phyloP scores from a whole-genome alignment of 1,140 invertebrate species.

The Trichonephila inaurata region DNA sequence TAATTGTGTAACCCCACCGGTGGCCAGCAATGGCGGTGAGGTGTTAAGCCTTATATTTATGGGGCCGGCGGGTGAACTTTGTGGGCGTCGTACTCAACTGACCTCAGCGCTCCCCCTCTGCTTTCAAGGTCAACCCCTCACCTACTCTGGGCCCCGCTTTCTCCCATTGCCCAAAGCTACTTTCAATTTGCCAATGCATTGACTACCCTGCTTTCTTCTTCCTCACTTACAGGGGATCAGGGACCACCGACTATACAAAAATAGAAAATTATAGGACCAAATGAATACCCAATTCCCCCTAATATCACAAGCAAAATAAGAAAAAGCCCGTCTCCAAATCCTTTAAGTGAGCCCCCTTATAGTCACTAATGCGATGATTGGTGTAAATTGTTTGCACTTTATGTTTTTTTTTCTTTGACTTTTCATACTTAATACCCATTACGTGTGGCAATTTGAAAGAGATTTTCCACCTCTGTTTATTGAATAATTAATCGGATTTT shows the following conservation, averaged over 20 bases:
- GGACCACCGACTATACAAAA: not conserved
- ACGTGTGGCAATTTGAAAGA: not conserved
- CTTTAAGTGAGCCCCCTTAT: not conserved
- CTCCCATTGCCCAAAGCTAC: constrained; percentile 21
- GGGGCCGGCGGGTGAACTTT: constrained; percentile 45
- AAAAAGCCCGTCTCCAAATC: not conserved
- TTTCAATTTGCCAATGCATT: constrained; percentile 63
- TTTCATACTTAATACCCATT: not conserved
- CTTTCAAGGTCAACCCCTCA: constrained; percentile 67
- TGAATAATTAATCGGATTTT: not conserved
- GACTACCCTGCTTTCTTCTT: constrained; percentile 10
- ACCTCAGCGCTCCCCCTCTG: constrained; percentile 33
- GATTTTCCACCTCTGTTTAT: not conserved
- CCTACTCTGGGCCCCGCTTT: not conserved
- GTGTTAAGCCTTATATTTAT: constrained; percentile 13
- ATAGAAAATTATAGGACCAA: not conserved
- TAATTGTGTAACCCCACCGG: not conserved
- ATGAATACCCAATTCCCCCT: not conserved
- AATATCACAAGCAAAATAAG: too few relatives aligned
- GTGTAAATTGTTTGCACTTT: not conserved
- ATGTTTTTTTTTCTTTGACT: not conserved
- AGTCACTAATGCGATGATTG: constrained; percentile 10
- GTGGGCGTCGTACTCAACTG: constrained; percentile 52
- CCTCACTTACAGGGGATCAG: not conserved
- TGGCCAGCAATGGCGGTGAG: constrained; percentile 5